phyloP scores from a whole-genome alignment of 2,888 invertebrate species.

The Eupsilia transversa region DNA sequence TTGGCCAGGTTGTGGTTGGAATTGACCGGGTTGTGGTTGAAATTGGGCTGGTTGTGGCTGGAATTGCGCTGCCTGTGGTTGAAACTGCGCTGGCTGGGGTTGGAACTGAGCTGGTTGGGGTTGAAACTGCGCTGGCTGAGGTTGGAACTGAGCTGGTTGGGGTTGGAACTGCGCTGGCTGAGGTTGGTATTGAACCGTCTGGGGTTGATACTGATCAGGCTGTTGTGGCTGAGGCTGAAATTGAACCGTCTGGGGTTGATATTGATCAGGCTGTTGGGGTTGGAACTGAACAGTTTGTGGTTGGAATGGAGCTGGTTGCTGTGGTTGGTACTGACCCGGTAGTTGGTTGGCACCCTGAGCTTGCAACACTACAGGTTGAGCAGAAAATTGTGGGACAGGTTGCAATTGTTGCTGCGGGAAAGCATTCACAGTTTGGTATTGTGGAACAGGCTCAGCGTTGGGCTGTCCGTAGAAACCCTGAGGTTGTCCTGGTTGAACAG shows the following conservation, averaged over 20 bases:
- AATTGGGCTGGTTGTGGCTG: constrained; percentile 64
- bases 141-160: constrained; percentile 40
- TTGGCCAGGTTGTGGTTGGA: constrained; percentile 46
- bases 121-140: constrained; percentile 42
- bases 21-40: constrained; percentile 55
- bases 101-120: constrained; percentile 37
- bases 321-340: constrained; percentile 54
- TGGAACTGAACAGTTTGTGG: constrained; percentile 67
- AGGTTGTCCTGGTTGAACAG: constrained; percentile 44
- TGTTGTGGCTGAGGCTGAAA: constrained; percentile 65
- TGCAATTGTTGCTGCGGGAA: constrained; percentile 60
- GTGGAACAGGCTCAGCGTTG: constrained; percentile 60
- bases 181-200: constrained; percentile 48
- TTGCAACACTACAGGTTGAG: constrained; percentile 66
- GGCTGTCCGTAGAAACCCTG: constrained; percentile 55
- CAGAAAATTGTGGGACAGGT: constrained; percentile 51
- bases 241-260: constrained; percentile 69
- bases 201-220: constrained; percentile 53
- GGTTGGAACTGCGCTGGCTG: constrained; percentile 47
- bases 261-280: constrained; percentile 70
- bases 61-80: constrained; percentile 67
- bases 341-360: constrained; percentile 62
- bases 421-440: constrained; percentile 66
- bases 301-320: constrained; percentile 73
- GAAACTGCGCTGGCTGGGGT: constrained; percentile 56